Evolutionary conservation across 2,797 vertebrate genomes (phyloP), one percentile per base, ranked within the genome.

Genomic region (Cuniculus paca): DNA sequence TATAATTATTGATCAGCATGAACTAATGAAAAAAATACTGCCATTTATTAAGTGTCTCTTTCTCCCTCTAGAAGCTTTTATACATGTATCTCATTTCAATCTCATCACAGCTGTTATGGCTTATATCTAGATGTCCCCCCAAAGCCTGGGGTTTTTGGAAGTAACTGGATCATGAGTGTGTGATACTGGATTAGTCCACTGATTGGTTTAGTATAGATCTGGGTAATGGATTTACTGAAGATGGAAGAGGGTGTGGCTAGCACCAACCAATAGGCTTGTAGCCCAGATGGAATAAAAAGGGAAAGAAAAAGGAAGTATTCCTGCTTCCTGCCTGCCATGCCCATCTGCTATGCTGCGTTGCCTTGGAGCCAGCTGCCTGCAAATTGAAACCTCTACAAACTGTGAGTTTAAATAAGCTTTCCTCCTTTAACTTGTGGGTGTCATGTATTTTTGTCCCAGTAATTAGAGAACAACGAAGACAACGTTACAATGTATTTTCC

Each of bases 21-120:
- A 97, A 95, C 96, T 91, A 97, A 96, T 91, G 48, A 31, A 88
- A 85, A 88, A 88, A 91, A 93, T 63, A 12, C 56, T 97, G 60
- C 83, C 91, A 60, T 97, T 97, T 97, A 97, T 97, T 97, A 97
- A 97, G 72, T 81, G 65, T 63, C 77, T 96, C 88, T 94, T 31
- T 72, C 52, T 89, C 45, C 65, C 65, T 79, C 42, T 54, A 56
- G 83, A 96, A 93, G 75, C 87, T 63, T 88, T 77, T 93, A 72
- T 42, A 31, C 50, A 75, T 8, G 17, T 39, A 74, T 65, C 5
- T 68, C 65, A 68, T 63, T 42, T 82, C 6, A 28, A 74, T 52
- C 13, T 92, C 77, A 89, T 31, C 42, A 31, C 42, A 75, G 17
- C 72, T 48, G 26, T 45, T 48, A 75, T 17, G 26, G 42, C 3